These are phyloP conservation scores for Nasonia vitripennis DNA, from an alignment of 1,140 invertebrate species.

Conservation along the genomic window DNA sequence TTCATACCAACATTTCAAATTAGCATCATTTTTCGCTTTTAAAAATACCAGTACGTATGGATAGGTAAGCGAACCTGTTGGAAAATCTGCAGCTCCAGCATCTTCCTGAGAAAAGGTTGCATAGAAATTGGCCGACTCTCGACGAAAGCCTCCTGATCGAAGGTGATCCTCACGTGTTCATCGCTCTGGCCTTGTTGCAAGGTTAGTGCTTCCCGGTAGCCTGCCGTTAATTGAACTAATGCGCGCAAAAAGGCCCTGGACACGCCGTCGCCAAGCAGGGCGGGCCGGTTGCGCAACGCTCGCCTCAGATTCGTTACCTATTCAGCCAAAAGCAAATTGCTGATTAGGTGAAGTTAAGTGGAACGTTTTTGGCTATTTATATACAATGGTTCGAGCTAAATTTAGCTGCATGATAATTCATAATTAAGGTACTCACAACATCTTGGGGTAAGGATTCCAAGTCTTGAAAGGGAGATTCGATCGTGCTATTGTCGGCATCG, in stretches of 20 bases:
- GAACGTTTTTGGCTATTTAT: neutral
- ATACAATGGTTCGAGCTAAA: neutral
- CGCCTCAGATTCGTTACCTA: slow-evolving; percentile 82
- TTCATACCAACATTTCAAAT: neutral
- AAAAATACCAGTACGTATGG: slow-evolving; percentile 13
- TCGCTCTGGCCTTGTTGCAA: slow-evolving; percentile 83
- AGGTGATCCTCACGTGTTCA: slow-evolving; percentile 81
- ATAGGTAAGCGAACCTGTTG: slow-evolving; percentile 81
- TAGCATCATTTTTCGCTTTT: neutral
- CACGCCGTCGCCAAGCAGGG: slow-evolving; percentile 90
- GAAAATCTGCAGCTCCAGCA: slow-evolving; percentile 96
- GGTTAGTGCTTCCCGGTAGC: slow-evolving; percentile 92
- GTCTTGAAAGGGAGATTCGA: slow-evolving; percentile 92
- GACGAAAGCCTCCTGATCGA: slow-evolving; percentile 90
- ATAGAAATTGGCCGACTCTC: slow-evolving; percentile 86
- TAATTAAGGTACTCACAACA: slow-evolving; percentile 77
- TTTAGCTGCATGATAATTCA: neutral
- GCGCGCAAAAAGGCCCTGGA: slow-evolving; percentile 92
- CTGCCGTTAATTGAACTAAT: slow-evolving; percentile 93
- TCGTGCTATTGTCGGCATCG: slow-evolving; percentile 91
- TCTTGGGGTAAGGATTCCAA: slow-evolving; percentile 88
- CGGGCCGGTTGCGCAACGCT: slow-evolving; percentile 82
- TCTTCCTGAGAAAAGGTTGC: slow-evolving; percentile 92
- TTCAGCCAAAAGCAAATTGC: slow-evolving; percentile 30
- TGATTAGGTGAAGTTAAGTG: neutral